Evolutionary conservation across 1,140 invertebrate species (phyloP).

Genomic region (Brachionus rotundiformis): DNA sequence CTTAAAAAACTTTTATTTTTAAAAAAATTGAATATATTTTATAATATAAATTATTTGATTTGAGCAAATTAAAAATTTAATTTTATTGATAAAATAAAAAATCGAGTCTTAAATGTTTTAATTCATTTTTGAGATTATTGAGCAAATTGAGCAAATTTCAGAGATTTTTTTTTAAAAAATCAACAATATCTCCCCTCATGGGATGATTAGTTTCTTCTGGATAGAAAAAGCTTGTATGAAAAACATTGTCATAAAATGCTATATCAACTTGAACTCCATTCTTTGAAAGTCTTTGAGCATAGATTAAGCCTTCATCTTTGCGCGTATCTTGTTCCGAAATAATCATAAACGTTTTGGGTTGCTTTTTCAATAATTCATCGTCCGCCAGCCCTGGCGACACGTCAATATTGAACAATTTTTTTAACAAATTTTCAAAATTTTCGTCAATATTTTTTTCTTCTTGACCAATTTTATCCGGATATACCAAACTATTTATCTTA

Average conservation of each 20-base stretch:
- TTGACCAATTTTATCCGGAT: not conserved
- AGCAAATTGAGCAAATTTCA: no score
- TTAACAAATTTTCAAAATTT: not conserved
- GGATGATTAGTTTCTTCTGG: not conserved
- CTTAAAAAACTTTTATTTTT: no score
- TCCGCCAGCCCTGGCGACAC: slow-evolving; percentile 17
- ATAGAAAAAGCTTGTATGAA: slow-evolving; percentile 36
- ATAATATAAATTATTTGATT: no score
- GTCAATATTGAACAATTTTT: slow-evolving; percentile 5
- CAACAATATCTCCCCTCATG: slow-evolving; percentile 8
- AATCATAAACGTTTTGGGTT: slow-evolving; percentile 40
- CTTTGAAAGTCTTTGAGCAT: slow-evolving; percentile 33
- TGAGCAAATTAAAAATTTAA: no score
- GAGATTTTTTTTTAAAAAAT: slow-evolving; percentile 21
- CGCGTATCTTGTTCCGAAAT: slow-evolving; percentile 5
- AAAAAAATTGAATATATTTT: no score
- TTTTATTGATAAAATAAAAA: no score
- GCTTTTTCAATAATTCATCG: slow-evolving; percentile 27
- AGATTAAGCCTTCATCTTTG: slow-evolving; percentile 49
- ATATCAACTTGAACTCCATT: slow-evolving; percentile 35
- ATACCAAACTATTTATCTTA: not conserved
- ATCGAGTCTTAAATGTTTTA: no score
- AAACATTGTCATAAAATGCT: slow-evolving; percentile 32
- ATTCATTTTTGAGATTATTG: not conserved
- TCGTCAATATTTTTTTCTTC: not conserved